Evolutionary conservation across 37 sponge, comb jelly and placozoan species (phyloP).

Genomic region (Chondrosia reniformis): DNA sequence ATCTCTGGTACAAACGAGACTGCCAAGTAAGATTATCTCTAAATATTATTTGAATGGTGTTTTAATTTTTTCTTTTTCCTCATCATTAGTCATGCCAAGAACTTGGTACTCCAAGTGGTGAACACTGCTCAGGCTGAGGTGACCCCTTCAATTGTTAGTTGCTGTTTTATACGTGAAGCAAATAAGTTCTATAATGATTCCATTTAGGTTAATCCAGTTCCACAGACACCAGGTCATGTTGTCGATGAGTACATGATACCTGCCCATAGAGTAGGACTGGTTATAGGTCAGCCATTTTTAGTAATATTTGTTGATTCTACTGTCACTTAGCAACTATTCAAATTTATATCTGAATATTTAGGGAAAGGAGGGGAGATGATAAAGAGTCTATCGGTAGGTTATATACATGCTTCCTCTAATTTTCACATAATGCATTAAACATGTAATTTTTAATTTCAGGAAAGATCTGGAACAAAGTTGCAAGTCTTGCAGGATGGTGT

Average conservation of each 20-base stretch:
- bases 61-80: no score
- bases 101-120: no score
- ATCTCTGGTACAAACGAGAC: constrained; percentile 80
- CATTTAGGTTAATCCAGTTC: no score
- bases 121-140: no score
- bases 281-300: no score
- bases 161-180: no score
- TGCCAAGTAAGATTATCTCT: constrained; percentile 82
- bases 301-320: no score
- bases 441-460: constrained; percentile 36
- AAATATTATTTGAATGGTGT: no score
- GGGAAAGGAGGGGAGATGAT: constrained; percentile 94
- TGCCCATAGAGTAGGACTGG: constrained; percentile 89
- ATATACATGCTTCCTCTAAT: background rate
- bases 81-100: no score
- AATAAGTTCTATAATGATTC: no score
- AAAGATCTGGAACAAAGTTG: constrained; percentile 90
- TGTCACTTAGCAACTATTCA: no score
- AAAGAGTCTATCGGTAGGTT: constrained; percentile 65
- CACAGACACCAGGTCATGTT: constrained; percentile 53
- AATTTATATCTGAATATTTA: background rate
- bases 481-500: constrained; percentile 96
- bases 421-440: background rate
- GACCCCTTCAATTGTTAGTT: no score
- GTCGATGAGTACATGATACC: constrained; percentile 83